Evolutionary conservation across 2,113 vertebrate genomes (phyloP).

Genomic region (Hemicordylus capensis): DNA sequence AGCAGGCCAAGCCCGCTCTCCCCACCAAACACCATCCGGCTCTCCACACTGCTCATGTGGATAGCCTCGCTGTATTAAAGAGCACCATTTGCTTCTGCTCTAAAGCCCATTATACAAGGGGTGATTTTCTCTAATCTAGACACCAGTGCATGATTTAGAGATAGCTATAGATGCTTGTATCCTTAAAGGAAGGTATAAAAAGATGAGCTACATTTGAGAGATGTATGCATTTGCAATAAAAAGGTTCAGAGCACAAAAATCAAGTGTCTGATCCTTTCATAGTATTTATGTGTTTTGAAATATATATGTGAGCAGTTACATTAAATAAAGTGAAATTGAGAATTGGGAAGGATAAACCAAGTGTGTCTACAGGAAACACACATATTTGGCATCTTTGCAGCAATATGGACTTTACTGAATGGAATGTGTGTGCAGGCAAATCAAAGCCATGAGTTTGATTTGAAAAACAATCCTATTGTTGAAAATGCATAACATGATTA

Average conservation of each 20-base stretch:
- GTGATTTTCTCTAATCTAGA: not conserved
- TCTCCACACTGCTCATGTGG: too few relatives aligned
- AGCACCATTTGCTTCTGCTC: not conserved
- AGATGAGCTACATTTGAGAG: not conserved
- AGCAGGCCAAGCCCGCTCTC: too few relatives aligned
- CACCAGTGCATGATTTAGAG: not conserved
- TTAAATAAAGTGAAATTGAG: fast-evolving
- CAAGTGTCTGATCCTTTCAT: not conserved
- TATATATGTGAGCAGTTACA: fast-evolving
- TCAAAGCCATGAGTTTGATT: not conserved
- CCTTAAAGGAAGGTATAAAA: not conserved
- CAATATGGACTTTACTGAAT: not conserved
- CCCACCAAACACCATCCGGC: too few relatives aligned
- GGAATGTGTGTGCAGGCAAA: not conserved
- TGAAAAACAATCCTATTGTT: not conserved
- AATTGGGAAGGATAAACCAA: not conserved
- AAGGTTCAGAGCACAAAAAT: not conserved
- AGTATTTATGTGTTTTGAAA: slow-evolving; percentile 9
- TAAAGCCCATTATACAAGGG: not conserved
- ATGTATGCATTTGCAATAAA: not conserved
- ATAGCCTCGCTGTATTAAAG: not conserved
- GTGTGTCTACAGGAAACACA: not conserved
- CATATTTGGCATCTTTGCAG: not conserved
- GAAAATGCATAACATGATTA: not conserved
- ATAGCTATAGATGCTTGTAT: not conserved